Conservation (phyloP, 2,888 invertebrate species). For the Drosophila suboccidentalis region DNA sequence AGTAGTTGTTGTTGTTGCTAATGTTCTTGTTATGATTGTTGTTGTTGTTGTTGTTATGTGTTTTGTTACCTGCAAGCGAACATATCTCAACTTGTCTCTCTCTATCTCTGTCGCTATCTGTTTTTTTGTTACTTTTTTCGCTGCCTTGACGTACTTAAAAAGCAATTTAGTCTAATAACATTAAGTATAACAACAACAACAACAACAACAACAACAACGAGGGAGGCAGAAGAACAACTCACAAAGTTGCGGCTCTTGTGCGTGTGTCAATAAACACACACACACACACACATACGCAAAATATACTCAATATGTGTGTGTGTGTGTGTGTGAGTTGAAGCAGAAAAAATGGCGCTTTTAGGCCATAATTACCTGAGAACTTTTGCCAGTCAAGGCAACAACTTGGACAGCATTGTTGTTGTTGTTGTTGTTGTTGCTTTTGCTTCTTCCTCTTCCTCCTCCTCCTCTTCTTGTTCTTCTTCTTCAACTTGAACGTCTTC, state of each 20-base stretch:
- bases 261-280: slow-evolving; percentile 77
- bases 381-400: slow-evolving; percentile 50
- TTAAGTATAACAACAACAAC: slow-evolving; percentile 72
- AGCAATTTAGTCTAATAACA: slow-evolving; percentile 82
- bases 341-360: slow-evolving; percentile 74
- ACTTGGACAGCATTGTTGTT: slow-evolving; percentile 24
- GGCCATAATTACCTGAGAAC: slow-evolving; percentile 82
- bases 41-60: slow-evolving; percentile 14
- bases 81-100: no score
- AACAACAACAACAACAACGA: slow-evolving; percentile 16
- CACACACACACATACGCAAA: slow-evolving; percentile 49
- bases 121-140: slow-evolving; percentile 28
- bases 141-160: slow-evolving; percentile 74
- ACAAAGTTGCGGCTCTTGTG: slow-evolving; percentile 56
- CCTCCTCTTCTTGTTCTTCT: not conserved
- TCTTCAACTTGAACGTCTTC: not conserved
- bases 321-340: slow-evolving; percentile 27
- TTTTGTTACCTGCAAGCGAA: no score
- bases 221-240: slow-evolving; percentile 6
- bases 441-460: not conserved
- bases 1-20: slow-evolving; percentile 21
- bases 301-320: slow-evolving; percentile 28
- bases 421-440: not conserved
- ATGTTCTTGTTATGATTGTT: slow-evolving; percentile 20
- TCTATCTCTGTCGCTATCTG: no score